phyloP scores from a whole-genome alignment of 2,797 vertebrate genomes.

The Todus mexicanus region DNA sequence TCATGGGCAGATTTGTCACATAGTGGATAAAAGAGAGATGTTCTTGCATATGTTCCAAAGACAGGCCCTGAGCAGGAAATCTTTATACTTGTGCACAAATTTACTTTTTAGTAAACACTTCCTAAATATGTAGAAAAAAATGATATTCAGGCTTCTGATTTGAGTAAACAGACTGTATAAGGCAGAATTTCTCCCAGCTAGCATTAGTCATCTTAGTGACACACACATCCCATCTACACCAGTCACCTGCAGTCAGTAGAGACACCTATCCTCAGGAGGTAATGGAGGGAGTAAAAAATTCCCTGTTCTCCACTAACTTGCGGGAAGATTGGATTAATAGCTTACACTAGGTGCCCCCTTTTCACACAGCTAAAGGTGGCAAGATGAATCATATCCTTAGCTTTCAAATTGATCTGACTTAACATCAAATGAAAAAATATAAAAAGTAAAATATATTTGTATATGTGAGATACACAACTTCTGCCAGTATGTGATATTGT shows the following conservation, averaged over 20 bases:
- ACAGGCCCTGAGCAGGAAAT: neutral
- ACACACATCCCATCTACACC: neutral
- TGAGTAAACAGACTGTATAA: neutral
- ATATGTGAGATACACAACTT: neutral
- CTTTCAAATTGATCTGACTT: neutral
- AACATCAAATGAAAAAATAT: neutral
- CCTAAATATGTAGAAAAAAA: neutral
- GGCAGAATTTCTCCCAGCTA: neutral
- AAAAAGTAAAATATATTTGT: neutral
- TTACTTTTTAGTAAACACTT: neutral
- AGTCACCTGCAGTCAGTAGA: neutral
- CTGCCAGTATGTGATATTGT: neutral
- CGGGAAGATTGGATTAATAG: neutral
- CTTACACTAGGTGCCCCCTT: neutral
- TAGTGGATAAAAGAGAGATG: neutral
- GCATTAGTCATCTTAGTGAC: neutral
- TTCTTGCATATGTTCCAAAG: neutral
- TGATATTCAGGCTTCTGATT: neutral
- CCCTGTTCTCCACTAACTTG: neutral
- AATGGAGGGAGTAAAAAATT: neutral
- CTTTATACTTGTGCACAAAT: neutral
- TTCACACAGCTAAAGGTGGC: neutral
- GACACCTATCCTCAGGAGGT: rapidly evolving
- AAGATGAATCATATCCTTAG: neutral
- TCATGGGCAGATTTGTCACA: neutral